Evolutionary conservation across 2,113 vertebrate genomes (phyloP).

Genomic region (Meleagris gallopavo): DNA sequence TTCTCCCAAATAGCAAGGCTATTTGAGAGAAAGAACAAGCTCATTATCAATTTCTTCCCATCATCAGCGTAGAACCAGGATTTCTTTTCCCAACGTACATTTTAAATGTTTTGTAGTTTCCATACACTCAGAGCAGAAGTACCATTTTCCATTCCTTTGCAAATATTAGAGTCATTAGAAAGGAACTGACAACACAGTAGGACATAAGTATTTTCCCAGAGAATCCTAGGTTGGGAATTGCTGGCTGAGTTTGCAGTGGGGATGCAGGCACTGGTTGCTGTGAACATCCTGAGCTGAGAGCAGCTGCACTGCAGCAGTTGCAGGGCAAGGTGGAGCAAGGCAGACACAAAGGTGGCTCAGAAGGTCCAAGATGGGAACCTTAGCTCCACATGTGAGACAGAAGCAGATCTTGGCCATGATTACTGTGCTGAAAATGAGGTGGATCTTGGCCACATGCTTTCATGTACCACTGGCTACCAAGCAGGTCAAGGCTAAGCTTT

Average conservation of each 20-base stretch:
- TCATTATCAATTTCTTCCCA: background rate
- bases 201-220: background rate
- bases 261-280: background rate
- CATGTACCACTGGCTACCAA: background rate
- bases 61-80: background rate
- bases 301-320: background rate
- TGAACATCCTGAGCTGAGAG: background rate
- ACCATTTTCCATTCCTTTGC: background rate
- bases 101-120: background rate
- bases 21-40: too few species aligned
- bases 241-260: background rate
- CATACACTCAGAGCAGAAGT: background rate
- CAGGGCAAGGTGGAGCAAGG: background rate
- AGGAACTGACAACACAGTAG: background rate
- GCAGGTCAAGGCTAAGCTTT: background rate
- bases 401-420: rapidly evolving
- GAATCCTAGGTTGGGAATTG: background rate
- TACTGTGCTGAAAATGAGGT: background rate
- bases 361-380: background rate
- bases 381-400: background rate
- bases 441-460: background rate
- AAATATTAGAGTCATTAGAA: background rate
- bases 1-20: too few species aligned
- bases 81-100: background rate
- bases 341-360: background rate